Base-by-base conservation (phyloP, 2,797 vertebrate species). In the Sylvilagus floridanus region DNA sequence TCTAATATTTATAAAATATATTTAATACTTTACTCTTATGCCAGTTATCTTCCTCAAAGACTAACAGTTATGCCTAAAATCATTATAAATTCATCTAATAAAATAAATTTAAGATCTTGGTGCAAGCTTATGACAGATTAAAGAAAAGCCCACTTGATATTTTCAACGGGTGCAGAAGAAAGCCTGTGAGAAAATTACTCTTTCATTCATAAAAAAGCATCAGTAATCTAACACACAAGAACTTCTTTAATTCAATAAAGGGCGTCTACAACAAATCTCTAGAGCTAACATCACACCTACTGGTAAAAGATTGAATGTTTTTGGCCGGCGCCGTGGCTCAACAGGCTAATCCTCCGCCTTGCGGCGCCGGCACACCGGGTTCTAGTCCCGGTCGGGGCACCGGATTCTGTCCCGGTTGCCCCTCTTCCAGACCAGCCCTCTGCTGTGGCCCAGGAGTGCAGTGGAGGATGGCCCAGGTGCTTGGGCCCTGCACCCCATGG, bases 61-160 rank as follows among this genome's bases (percentile, higher is more conserved):
- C 7, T 88, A 90, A 94, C 92, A 97, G 76, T 13, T 54, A 76
- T 68, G 66, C 8, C 47, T 17, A 89, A 19, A 30, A 94, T 79
- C 52, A 96, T 91, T n/a, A 91, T 1, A 0, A 63, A 3, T 50
- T 30, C 2, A 84, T 91, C 93, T 84, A 94, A 95, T 57, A 91
- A 54, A 21, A 52, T 81, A 12, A 87, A 60, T 62, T 14, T 76
- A 83, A 77, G 42, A 47, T 47, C 42, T 47, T 47, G 42, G 42
- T 47, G 42, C 42, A 47, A 47, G 42, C 42, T 47, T 47, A 47
- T 47, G 12, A n/a, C 10, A 30, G 3, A 65, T 5, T 22, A 66
- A 22, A 30, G 32, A 21, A 66, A 65, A 42, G 50, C 7, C 4
- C 26, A 35, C 10, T 73, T 83, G 28, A 66, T 82, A 0, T 37